A percentile compares a stretch with the other conserved stretches of the same genome.
Conservation (phyloP, 2,888 invertebrate species). For the Polietes domitor region DNA sequence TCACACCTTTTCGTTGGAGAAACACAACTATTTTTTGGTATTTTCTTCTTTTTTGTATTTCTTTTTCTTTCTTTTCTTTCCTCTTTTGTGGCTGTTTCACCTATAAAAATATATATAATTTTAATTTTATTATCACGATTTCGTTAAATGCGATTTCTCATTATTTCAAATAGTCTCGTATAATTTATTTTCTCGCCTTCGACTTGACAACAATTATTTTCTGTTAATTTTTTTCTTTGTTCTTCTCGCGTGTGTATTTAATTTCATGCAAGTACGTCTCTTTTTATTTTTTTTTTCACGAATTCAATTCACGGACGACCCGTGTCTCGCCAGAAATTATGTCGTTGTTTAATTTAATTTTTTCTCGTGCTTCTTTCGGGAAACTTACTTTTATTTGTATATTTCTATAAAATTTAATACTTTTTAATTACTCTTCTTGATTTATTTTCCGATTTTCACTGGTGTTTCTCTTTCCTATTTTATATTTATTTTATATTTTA, state of each 20-base stretch:
- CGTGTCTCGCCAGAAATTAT: too few species aligned
- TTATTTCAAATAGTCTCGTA: neutral
- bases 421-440: slow-evolving; percentile 27
- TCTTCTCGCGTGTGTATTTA: slow-evolving; percentile 46
- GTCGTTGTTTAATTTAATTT: slow-evolving; percentile 36
- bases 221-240: slow-evolving; percentile 55
- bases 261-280: slow-evolving; percentile 53
- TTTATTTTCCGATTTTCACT: slow-evolving; percentile 43
- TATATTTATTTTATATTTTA: too few species aligned
- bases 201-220: slow-evolving; percentile 30
- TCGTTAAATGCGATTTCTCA: slow-evolving; percentile 8
- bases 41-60: slow-evolving; percentile 2
- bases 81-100: slow-evolving; percentile 33
- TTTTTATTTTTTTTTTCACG: slow-evolving; percentile 60
- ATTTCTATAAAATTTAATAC: slow-evolving; percentile 35
- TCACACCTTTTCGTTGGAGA: slow-evolving; percentile 55
- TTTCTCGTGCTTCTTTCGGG: neutral
- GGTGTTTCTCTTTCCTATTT: slow-evolving; percentile 36
- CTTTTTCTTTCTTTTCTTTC: slow-evolving; percentile 4
- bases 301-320: slow-evolving; percentile 40
- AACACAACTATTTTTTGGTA: slow-evolving; percentile 35
- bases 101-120: slow-evolving; percentile 40
- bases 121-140: slow-evolving; percentile 38
- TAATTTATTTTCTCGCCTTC: slow-evolving; percentile 28
- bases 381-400: neutral